Evolutionary conservation across 2,113 vertebrate genomes (phyloP).

Genomic region (Psilopogon haemacephalus): DNA sequence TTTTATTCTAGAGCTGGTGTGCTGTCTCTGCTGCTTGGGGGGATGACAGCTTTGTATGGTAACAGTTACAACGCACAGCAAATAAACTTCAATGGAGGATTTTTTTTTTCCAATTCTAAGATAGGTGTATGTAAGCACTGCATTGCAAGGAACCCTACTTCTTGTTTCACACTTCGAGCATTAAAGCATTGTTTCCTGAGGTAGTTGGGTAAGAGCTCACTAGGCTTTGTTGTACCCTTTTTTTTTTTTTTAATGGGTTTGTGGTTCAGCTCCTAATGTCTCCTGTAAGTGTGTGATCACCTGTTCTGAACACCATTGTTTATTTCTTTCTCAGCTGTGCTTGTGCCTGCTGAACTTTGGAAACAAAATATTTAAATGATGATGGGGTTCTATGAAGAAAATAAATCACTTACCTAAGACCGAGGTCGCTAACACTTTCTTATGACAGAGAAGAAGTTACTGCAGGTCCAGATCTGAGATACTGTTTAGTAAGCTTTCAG

Average conservation of each 20-base stretch:
- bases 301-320: not conserved
- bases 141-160: not conserved
- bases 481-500: not conserved
- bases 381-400: not conserved
- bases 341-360: not conserved
- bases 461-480: not conserved
- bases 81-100: not conserved
- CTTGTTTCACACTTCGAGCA: not conserved
- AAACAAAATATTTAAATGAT: not conserved
- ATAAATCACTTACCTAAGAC: not conserved
- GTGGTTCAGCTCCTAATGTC: not conserved
- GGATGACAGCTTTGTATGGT: not conserved
- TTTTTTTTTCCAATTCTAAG: not conserved
- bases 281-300: not conserved
- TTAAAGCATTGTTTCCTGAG: not conserved
- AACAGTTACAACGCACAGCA: not conserved
- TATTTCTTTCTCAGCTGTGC: not conserved
- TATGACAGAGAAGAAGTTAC: not conserved
- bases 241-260: not conserved
- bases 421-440: not conserved
- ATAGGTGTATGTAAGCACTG: not conserved
- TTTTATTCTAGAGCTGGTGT: not conserved
- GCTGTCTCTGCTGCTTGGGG: not conserved
- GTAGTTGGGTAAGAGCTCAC: not conserved
- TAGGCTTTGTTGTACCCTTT: accelerated